Percentiles rank a stretch among this genome's conserved stretches.
phyloP scores from a whole-genome alignment of 2,888 invertebrate species.

The Antheraea yamamai region DNA sequence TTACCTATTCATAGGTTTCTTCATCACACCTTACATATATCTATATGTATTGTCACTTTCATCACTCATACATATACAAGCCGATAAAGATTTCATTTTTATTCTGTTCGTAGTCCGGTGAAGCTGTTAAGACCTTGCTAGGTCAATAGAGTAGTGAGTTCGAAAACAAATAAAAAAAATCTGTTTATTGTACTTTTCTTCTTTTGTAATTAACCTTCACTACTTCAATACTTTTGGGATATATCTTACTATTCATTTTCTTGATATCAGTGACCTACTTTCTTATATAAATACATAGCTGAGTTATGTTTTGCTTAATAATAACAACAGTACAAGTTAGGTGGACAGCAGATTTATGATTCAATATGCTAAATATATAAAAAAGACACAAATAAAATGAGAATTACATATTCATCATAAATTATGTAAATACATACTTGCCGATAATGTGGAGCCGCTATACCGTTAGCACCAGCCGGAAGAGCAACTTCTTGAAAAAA shows the following conservation, averaged over 20 bases:
- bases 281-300: neutral
- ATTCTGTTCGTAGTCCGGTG: too few species aligned
- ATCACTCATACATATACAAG: neutral
- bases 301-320: neutral
- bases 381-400: too few species aligned
- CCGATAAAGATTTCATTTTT: neutral
- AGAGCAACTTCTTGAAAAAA: constrained; percentile 97
- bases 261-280: neutral
- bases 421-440: constrained; percentile 80
- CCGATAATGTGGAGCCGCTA: constrained; percentile 89
- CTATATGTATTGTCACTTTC: neutral
- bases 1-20: neutral
- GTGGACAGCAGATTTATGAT: too few species aligned
- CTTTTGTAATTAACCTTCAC: too few species aligned
- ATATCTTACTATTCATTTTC: neutral
- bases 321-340: too few species aligned
- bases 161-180: too few species aligned
- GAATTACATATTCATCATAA: neutral
- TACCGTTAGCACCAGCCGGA: constrained; percentile 88
- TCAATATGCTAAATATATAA: too few species aligned
- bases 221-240: neutral
- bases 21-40: neutral
- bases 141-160: too few species aligned
- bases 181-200: too few species aligned
- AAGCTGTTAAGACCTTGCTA: too few species aligned